Base-by-base conservation (phyloP, 2,797 vertebrate species). In the Microctenopoma steveboyesi region DNA sequence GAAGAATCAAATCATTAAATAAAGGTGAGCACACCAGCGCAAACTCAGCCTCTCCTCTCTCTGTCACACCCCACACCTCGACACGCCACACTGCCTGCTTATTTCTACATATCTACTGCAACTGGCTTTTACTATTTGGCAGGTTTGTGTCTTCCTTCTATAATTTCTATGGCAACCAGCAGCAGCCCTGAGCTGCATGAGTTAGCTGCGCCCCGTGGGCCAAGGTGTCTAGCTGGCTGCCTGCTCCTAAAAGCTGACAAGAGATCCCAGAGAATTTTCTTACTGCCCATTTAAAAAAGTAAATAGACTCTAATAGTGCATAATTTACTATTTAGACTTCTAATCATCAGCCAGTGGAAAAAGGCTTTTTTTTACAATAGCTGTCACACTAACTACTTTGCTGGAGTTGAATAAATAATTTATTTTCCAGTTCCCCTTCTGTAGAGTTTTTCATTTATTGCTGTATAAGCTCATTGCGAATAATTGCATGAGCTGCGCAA, bases 91-190 rank as follows among this genome's bases (percentile, higher is more conserved):
- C 64, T 70, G 40, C 55, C 8, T 11, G 25, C 37, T 50, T 49
- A 15, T 42, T 87, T 90, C 92, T 92, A 83, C 88, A 88, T 89
- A 92, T 88, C 86, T 89, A 74, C 90, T 80, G 76, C 93, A 95
- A 95, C 91, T 95, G 94, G 94, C 93, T 92, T 95, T 95, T 95
- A 94, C 93, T 90, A 93, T 95, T 94, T 93, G 92, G 93, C 92
- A 91, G 92, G 76, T 91, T 93, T 93, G 90, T 83, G 88, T 91
- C 89, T 92, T 89, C 88, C 89, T 90, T 89, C 89, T 54, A 64
- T 81, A 69, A 95, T 97, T 95, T 93, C 95, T 92, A 94, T 91
- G 95, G 95, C 87, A 95, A 96, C 95, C 72, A 71, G 84, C 69
- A 12, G 73, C 71, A 90, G 91, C 91, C 84, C 79, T 74, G 84